Percentiles rank a stretch among this genome's conserved stretches.
These are phyloP conservation scores for Cossypha heuglini DNA, from an alignment of 2,797 vertebrate species.

Conservation along the genomic window DNA sequence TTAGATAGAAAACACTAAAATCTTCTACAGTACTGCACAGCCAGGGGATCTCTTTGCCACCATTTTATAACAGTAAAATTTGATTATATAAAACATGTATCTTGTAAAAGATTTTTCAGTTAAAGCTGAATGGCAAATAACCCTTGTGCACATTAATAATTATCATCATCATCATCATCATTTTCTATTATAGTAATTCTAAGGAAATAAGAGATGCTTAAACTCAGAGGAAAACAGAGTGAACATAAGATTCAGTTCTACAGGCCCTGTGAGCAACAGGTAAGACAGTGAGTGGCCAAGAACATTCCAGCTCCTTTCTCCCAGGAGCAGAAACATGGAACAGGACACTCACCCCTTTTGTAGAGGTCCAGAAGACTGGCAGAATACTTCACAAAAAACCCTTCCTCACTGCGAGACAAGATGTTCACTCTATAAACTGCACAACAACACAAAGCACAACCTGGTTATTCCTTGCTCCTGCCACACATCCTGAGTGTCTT, in stretches of 20 bases:
- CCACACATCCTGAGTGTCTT: neutral
- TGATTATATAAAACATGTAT: neutral
- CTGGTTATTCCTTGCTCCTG: neutral
- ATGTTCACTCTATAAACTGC: conserved; percentile 85
- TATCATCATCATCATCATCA: too few relatives aligned
- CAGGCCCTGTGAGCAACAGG: neutral
- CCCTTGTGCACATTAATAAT: neutral
- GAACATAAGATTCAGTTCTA: neutral
- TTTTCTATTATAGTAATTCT: neutral
- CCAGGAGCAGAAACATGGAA: neutral
- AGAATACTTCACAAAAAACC: conserved; percentile 84
- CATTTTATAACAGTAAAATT: neutral
- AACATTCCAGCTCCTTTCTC: neutral
- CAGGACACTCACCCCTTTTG: conserved; percentile 79
- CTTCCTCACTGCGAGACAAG: conserved; percentile 75
- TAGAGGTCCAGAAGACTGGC: conserved; percentile 79
- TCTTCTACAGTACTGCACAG: neutral
- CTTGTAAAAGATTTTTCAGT: neutral
- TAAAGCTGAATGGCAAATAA: neutral
- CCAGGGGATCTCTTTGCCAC: neutral
- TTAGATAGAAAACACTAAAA: neutral
- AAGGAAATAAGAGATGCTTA: neutral
- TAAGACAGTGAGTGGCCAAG: neutral
- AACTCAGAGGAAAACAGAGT: neutral
- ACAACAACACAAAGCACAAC: neutral